Evolutionary conservation across 2,888 invertebrate genomes (phyloP).

Genomic region (Euspilapteryx auroguttella): DNA sequence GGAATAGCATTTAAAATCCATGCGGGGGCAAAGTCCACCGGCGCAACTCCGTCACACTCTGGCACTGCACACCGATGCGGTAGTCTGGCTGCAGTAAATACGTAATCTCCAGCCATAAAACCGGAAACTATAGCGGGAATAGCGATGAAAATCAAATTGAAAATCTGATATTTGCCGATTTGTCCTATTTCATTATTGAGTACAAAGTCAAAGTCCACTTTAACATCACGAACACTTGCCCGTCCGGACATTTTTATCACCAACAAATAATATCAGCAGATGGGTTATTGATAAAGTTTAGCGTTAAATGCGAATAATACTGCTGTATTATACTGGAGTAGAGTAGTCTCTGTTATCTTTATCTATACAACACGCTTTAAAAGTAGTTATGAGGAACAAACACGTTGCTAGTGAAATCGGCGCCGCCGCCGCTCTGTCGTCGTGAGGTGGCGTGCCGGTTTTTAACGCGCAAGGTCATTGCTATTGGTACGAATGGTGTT

Average conservation of each 20-base stretch:
- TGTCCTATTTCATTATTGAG: conserved; percentile 32
- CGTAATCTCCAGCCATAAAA: conserved; percentile 39
- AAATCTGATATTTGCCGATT: conserved; percentile 35
- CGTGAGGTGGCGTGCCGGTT: too few species aligned
- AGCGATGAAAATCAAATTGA: conserved; percentile 24
- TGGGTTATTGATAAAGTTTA: too few species aligned
- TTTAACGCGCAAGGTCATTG: too few species aligned
- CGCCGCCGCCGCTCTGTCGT: too few species aligned
- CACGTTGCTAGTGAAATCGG: too few species aligned
- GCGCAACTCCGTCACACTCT: conserved; percentile 24
- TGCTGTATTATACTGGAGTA: too few species aligned
- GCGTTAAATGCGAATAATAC: too few species aligned
- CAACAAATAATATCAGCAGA: too few species aligned
- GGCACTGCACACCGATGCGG: conserved; percentile 33
- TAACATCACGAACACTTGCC: conserved; percentile 2
- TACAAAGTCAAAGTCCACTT: conserved; percentile 27
- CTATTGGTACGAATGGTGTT: too few species aligned
- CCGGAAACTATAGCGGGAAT: conserved; percentile 30
- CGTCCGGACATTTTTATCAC: neutral
- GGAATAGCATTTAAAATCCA: conserved; percentile 39
- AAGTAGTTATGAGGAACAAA: too few species aligned
- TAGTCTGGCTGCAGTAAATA: conserved; percentile 37
- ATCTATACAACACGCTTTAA: too few species aligned
- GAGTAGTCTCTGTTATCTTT: too few species aligned
- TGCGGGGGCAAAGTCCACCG: conserved; percentile 24